Base-by-base conservation (phyloP, 2,888 invertebrate genomes). In the Catotricha subobsoleta region DNA sequence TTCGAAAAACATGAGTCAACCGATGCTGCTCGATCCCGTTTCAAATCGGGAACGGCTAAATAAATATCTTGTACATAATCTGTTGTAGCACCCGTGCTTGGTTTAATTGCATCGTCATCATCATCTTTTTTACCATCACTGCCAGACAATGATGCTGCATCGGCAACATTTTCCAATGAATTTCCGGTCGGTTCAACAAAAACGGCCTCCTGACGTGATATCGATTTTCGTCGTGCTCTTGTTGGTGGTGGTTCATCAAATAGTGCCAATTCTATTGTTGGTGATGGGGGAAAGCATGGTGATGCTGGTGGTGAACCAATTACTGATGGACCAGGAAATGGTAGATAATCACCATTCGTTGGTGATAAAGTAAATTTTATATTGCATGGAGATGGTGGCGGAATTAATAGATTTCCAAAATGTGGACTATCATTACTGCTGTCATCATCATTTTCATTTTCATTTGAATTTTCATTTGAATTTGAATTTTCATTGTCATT, bases 1-100 rank as follows among this genome's bases (percentile, higher is more conserved):
- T 80, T 80, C 43, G 81, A 75, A 59, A 86, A 87, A 55, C 83
- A 81, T 15, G 86, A 84, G 57, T 87, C 87, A 2, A 88, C 84
- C 0, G 86, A 86, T 25, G 84, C 86, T 15, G 87, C 87, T 15
- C 87, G 74, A 56, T 86, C 86, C 20, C 86, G 71, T 56, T 78
- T 80, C 48, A 86, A 60, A 52, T 86, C 83, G 30, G 87, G 87
- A 45, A 87, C 87, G 43, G 81, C 74, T 34, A 83, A 63, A 56
- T 79, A 81, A 47, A 81, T 77, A 51, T 81, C 80, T 45, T 76
- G 70, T 7, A 81, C 78, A 37, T 71, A 59, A 44, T 51, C 49
- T 2, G 19, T 35, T 25, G 40, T 13, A 27, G 34, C 34, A 20
- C 19, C 15, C 4, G 16, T 27, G 6, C 13, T 40, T 9, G 55